Conservation (phyloP, 2,888 invertebrate genomes). For the Fragum fragum region DNA sequence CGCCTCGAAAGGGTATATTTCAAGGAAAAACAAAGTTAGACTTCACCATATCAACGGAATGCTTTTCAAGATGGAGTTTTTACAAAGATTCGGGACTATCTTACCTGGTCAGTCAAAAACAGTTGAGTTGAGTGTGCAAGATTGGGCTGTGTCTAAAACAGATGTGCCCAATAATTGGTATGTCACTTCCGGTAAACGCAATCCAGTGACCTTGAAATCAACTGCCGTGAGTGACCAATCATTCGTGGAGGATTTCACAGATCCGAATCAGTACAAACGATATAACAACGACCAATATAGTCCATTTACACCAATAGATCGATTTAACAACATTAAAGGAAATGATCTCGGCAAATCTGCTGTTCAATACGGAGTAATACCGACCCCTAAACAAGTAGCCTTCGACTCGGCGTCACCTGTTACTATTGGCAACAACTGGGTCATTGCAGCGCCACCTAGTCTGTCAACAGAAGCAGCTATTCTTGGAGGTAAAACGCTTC, state of each 20-base stretch:
- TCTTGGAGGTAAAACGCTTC: conserved; percentile 67
- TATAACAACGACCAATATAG: conserved; percentile 70
- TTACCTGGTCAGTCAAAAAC: conserved; percentile 61
- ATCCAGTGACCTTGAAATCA: conserved; percentile 61
- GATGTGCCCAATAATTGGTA: conserved; percentile 80
- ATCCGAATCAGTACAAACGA: conserved; percentile 76
- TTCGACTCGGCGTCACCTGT: conserved; percentile 39
- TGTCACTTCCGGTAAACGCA: conserved; percentile 63
- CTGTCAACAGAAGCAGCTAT: conserved; percentile 68
- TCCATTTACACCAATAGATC: conserved; percentile 74
- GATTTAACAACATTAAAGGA: conserved; percentile 68
- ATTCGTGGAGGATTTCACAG: conserved; percentile 73
- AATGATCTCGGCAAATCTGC: conserved; percentile 45
- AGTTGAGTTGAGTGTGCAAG: conserved; percentile 72
- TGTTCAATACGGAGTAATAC: conserved; percentile 62
- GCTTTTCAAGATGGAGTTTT: conserved; percentile 75
- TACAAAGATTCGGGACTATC: conserved; percentile 67
- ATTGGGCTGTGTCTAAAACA: conserved; percentile 77
- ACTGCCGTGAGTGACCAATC: conserved; percentile 68
- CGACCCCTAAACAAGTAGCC: conserved; percentile 63
- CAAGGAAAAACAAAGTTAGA: conserved; percentile 64
- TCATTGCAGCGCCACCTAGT: conserved; percentile 51
- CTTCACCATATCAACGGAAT: conserved; percentile 76
- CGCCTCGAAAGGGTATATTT: conserved; percentile 58
- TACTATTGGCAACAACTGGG: conserved; percentile 68